Evolutionary conservation across 2,888 invertebrate genomes (phyloP), one percentile per base, ranked within the genome.

Genomic region (Auanema sp.): DNA sequence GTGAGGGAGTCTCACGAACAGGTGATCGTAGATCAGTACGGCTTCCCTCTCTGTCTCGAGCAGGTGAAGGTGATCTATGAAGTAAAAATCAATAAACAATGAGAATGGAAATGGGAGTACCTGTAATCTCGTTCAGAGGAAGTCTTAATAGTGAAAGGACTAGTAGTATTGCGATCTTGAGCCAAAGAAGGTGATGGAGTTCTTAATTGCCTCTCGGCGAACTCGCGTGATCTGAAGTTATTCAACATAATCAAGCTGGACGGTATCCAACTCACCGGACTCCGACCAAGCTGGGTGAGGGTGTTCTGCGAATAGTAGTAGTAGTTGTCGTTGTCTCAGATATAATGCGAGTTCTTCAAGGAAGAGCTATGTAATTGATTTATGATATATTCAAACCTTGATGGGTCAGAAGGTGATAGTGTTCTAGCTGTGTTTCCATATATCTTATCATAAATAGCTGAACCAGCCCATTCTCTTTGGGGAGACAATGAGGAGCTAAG

Each of bases 401-500:
- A 41, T 11, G 55, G 55, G 41, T 55, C 59, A 55, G 49, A 59
- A 24, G 59, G 59, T 10, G 55, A 54, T 14, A 64, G 50, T 5
- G 60, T 64, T 44, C 64, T 53, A 18, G 70, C 73, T n/a, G 60
- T 65, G 21, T 52, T 51, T 40, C 70, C 70, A 47, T 73, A 73
- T 33, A 70, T 63, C 54, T 67, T 54, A 44, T 73, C 73, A 56
- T 70, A 73, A 41, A 69, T 65, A 40, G 56, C 64, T 2, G 68
- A 61, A 21, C 70, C 70, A 24, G 63, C 64, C 70, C 70, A 71
- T 25, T 71, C 68, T 41, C 73, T 58, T 16, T 66, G 64, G 11
- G 73, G 73, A 10, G 73, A 73, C 23, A 70, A 62, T 1, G 70
- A 70, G 51, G 68, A 66, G 6, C 70, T 68, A 25, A 63, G 63